Evolutionary conservation across 1,140 invertebrate genomes (phyloP).

Genomic region (Stegodyphus mimosarum): DNA sequence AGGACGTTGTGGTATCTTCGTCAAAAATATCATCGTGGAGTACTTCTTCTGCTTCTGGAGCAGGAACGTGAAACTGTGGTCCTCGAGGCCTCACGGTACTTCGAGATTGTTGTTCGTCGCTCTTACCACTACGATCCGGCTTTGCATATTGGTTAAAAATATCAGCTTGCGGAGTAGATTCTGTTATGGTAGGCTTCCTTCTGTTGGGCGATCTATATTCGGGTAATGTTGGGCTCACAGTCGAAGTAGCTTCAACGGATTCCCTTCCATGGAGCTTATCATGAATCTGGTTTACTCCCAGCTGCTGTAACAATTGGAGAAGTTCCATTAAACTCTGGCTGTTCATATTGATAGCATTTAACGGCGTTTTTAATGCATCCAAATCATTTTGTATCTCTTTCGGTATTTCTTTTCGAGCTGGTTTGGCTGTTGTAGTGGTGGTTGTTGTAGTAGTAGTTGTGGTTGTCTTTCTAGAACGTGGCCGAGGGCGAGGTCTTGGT

Average conservation of each 20-base stretch:
- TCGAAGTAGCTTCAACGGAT: constrained; percentile 37
- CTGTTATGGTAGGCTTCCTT: neutral
- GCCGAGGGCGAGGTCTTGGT: constrained; percentile 28
- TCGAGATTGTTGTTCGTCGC: neutral
- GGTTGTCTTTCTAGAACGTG: constrained; percentile 27
- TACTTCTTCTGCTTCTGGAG: neutral
- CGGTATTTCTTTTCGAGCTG: neutral
- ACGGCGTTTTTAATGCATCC: constrained; percentile 15
- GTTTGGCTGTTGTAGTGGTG: constrained; percentile 37
- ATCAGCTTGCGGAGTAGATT: neutral
- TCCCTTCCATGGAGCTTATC: constrained; percentile 43
- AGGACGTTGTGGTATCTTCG: neutral
- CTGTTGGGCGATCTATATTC: constrained; percentile 39
- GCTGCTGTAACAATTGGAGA: constrained; percentile 46
- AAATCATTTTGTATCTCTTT: constrained; percentile 21
- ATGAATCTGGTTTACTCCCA: constrained; percentile 55
- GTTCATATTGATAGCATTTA: constrained; percentile 9
- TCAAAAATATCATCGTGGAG: constrained; percentile 5
- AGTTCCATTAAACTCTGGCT: constrained; percentile 48
- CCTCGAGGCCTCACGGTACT: constrained; percentile 40
- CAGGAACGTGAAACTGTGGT: constrained; percentile 41
- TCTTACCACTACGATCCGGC: constrained; percentile 26
- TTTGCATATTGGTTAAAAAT: constrained; percentile 54
- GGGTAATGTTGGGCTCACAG: constrained; percentile 34
- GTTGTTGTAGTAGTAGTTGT: constrained; percentile 42